Conservation (phyloP, 2,888 invertebrate genomes). For the Brachypterus glaber region DNA sequence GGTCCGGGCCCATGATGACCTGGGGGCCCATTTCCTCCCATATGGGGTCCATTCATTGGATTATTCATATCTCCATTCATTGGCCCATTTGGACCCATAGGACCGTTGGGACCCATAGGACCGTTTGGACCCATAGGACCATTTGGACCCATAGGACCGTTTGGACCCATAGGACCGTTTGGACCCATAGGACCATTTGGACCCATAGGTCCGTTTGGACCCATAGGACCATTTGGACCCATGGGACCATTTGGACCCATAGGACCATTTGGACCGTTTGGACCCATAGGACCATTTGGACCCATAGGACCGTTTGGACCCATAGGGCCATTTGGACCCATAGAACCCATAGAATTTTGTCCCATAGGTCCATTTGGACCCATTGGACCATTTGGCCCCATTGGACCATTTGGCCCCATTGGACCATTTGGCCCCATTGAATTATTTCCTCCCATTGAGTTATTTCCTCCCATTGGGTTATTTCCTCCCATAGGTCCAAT, state of each 20-base stretch:
- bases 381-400: conserved; percentile 56
- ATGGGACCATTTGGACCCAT: conserved; percentile 15
- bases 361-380: conserved; percentile 49
- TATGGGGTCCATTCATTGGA: conserved; percentile 56
- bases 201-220: conserved; percentile 35
- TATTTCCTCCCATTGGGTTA: conserved; percentile 21
- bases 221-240: conserved; percentile 12
- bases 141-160: conserved; percentile 24
- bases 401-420: conserved; percentile 14
- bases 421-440: conserved; percentile 27
- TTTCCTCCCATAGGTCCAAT: conserved; percentile 20
- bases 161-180: neutral
- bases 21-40: conserved; percentile 55
- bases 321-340: conserved; percentile 55
- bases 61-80: conserved; percentile 25
- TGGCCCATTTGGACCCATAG: conserved; percentile 58
- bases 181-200: conserved; percentile 24
- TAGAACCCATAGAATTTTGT: no score
- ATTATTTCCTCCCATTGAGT: conserved; percentile 18
- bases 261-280: conserved; percentile 29
- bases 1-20: conserved; percentile 21
- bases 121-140: conserved; percentile 12
- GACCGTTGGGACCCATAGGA: conserved; percentile 45
- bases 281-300: conserved; percentile 32
- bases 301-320: conserved; percentile 22